Evolutionary conservation across 2,888 invertebrate species (phyloP).

Genomic region (Chrysolina haemoptera): DNA sequence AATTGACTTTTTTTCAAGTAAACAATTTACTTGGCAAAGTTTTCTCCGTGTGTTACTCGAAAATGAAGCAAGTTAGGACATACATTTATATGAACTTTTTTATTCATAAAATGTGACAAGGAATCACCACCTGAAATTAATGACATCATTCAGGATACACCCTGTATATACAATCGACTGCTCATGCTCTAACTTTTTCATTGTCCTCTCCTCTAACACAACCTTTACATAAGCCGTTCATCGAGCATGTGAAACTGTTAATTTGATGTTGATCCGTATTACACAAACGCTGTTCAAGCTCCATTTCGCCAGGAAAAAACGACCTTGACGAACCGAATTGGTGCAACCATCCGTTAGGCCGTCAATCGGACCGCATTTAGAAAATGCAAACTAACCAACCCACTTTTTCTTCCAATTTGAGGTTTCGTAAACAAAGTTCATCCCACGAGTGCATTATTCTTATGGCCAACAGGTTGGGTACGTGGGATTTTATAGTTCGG

Average conservation of each 20-base stretch:
- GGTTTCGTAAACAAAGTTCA: constrained; percentile 38
- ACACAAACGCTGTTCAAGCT: constrained; percentile 39
- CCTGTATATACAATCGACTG: not conserved
- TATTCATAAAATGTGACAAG: no score
- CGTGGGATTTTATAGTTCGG: constrained; percentile 25
- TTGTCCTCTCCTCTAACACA: not conserved
- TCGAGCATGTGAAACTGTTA: constrained; percentile 3
- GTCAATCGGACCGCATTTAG: constrained; percentile 22
- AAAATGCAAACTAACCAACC: constrained; percentile 32
- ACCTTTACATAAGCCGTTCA: not conserved
- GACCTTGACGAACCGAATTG: constrained; percentile 16
- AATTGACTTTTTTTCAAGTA: no score
- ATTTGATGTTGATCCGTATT: constrained; percentile 31
- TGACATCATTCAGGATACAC: no score
- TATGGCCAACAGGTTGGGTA: constrained; percentile 22
- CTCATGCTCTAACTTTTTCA: not conserved
- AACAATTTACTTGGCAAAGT: no score
- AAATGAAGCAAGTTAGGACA: no score
- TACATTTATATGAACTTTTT: no score
- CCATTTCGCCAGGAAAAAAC: constrained; percentile 27
- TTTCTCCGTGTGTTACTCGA: no score
- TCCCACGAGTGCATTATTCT: constrained; percentile 32
- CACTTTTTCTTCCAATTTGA: constrained; percentile 33
- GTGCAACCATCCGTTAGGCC: constrained; percentile 17
- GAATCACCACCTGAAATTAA: no score